Base-by-base conservation (phyloP, 2,113 vertebrate species). In the Lepus timidus region DNA sequence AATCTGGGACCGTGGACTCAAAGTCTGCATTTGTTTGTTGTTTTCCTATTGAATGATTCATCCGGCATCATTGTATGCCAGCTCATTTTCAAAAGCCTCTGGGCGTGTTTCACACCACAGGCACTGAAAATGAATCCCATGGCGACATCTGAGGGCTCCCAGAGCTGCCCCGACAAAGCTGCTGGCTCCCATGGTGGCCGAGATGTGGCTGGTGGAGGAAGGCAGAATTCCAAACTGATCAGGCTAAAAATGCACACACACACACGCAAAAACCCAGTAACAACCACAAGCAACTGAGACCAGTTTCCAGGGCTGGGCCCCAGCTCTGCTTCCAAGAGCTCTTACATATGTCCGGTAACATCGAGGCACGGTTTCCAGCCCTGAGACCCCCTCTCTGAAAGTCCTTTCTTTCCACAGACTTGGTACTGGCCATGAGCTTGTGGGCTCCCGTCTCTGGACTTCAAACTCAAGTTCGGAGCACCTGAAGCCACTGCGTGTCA, bases 21-120 rank as follows among this genome's bases (percentile, higher is more conserved):
- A 88, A 70, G 23, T 64, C 73, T 49, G 85, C 23, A 84, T 88
- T 92, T 93, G 51, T 79, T 85, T 90, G 61, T 78, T 64, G 58
- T 95, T 81, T 85, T 78, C 70, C 51, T 74, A 75, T 84, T 31
- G 86, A 96, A 70, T 90, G 76, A 96, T 52, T 73, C 61, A 92
- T 84, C 74, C 61, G 85, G 64, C n/a, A 36, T 87, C 61, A 93
- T 80, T 51, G 80, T 67, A 74, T 12, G 20, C 51, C 49, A 81
- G 70, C 44, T 68, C 82, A 85, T 86, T 91, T 95, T 29, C 70
- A 85, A 68, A 23, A 68, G 55, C 62, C 44, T 94, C 90, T 95
- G 83, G 64, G 51, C 17, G 86, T 8, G 9, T 86, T 33, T 80
- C 52, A 83, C 33, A 86, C n/a, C 70, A 95, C 1, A 44, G 29